Evolutionary conservation across 2,888 invertebrate genomes (phyloP).

Genomic region (Diaperis boleti): DNA sequence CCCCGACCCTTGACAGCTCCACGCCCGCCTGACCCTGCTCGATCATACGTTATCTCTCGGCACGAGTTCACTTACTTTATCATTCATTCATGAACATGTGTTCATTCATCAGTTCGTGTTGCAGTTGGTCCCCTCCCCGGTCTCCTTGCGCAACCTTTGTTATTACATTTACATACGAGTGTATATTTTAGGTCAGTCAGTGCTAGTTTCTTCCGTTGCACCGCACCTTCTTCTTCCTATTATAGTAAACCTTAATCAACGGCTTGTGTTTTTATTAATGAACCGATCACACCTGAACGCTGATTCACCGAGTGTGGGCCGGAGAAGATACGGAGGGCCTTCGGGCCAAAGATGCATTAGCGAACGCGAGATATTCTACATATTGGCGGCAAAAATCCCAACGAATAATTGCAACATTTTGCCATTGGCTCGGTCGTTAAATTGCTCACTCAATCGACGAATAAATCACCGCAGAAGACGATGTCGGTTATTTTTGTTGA

Average conservation of each 20-base stretch:
- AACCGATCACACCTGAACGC: conserved; percentile 64
- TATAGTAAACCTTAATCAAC: conserved; percentile 66
- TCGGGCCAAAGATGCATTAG: conserved; percentile 37
- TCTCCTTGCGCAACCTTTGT: conserved; percentile 40
- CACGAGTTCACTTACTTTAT: conserved; percentile 58
- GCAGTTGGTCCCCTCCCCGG: conserved; percentile 28
- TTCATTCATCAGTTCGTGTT: conserved; percentile 60
- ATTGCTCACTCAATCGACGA: conserved; percentile 33
- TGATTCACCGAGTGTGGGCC: conserved; percentile 60
- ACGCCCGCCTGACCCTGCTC: conserved; percentile 61
- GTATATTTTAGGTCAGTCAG: conserved; percentile 58
- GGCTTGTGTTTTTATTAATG: conserved; percentile 65
- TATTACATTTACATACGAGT: conserved; percentile 44
- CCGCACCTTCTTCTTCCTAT: conserved; percentile 64
- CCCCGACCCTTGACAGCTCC: conserved; percentile 58
- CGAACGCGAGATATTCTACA: conserved; percentile 29
- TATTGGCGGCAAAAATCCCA: conserved; percentile 19
- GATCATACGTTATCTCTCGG: conserved; percentile 59
- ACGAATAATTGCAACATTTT: conserved; percentile 34
- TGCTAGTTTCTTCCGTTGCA: conserved; percentile 59
- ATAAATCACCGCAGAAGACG: conserved; percentile 28
- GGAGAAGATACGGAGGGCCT: conserved; percentile 37
- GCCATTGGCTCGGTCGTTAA: conserved; percentile 30
- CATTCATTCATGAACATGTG: conserved; percentile 64
- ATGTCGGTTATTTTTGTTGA: neutral